A percentile compares a stretch with the other conserved stretches of the same genome.
These are phyloP conservation scores for Tenualosa ilisha DNA, from an alignment of 2,797 vertebrate species.

Conservation along the genomic window DNA sequence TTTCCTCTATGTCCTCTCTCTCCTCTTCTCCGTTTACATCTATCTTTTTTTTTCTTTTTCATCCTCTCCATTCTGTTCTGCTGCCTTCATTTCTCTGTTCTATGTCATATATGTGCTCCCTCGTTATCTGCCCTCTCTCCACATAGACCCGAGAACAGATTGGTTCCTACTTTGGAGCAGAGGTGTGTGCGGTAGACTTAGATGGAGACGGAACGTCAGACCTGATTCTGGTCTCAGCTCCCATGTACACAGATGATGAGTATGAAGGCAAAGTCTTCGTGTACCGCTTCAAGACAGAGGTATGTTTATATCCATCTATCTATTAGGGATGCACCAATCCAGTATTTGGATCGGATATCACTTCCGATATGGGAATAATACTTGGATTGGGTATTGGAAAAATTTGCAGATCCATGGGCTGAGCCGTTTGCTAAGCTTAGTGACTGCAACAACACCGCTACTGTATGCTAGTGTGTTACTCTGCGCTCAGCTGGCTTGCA, in stretches of 20 bases:
- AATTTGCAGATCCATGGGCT: too few relatives aligned
- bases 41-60: not conserved
- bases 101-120: constrained; percentile 16
- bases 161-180: constrained; percentile 85
- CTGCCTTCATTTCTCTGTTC: not conserved
- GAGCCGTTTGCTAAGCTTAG: too few relatives aligned
- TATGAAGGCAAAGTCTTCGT: constrained; percentile 73
- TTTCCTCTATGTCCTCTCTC: too few relatives aligned
- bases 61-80: not conserved
- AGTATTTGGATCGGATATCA: too few relatives aligned
- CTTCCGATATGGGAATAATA: too few relatives aligned
- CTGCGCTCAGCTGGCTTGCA: too few relatives aligned
- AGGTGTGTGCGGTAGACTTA: constrained; percentile 76
- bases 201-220: constrained; percentile 60
- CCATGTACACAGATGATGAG: constrained; percentile 65
- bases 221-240: constrained; percentile 80
- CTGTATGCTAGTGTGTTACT: too few relatives aligned
- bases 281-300: constrained; percentile 45
- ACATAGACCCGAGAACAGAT: constrained; percentile 62
- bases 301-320: not conserved
- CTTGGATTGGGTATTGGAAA: too few relatives aligned
- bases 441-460: too few relatives aligned
- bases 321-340: too few relatives aligned
- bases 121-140: not conserved
- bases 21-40: too few relatives aligned